Base-by-base conservation (phyloP, 2,888 invertebrate genomes). In the Itoplectis maculator region DNA sequence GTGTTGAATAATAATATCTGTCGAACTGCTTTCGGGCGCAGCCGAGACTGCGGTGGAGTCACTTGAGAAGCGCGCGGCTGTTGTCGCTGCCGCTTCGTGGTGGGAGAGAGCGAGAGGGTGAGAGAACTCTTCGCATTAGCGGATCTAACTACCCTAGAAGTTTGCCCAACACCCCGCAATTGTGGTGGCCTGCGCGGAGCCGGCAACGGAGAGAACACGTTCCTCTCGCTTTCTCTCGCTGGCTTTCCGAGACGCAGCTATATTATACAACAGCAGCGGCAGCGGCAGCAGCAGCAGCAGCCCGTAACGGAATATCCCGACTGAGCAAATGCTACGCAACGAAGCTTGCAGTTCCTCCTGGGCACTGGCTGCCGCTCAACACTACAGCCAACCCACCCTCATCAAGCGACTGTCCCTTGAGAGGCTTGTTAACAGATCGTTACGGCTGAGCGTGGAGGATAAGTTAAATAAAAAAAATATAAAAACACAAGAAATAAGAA, bases 391-490 rank as follows among this genome's bases (percentile, higher is more conserved):
- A 68, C 37, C 47, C 74, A 72, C 68, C 37, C 74, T 65, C 82
- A 63, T 65, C 74, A 75, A 78, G 74, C 78, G 54, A 56, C 65
- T 65, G 47, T 82, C 82, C 74, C 74, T 35, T 15, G 82, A 70
- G 78, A 82, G 74, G 74, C 78, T 82, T 74, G 78, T 82, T 82
- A 82, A 78, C 69, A 75, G 82, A 82, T 82, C 69, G 78, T 75
- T 82, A 37, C 65, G 23, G 63, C 49, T 23, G 20, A 59, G 65
- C 49, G 66, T 51, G 72, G n/a, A 63, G 65, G 18, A 61, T 13
- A 20, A 35, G 40, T 45, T 35, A 73, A 37, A 37, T 49, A 7
- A 37, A 49, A 40, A 42, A 56, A 40, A 40, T n/a, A n/a, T n/a
- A n/a, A 56, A 11, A 61, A 37, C 7, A 15, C 23, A 61, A 49